phyloP scores from a whole-genome alignment of 2,113 vertebrate genomes.

The Calypte anna region DNA sequence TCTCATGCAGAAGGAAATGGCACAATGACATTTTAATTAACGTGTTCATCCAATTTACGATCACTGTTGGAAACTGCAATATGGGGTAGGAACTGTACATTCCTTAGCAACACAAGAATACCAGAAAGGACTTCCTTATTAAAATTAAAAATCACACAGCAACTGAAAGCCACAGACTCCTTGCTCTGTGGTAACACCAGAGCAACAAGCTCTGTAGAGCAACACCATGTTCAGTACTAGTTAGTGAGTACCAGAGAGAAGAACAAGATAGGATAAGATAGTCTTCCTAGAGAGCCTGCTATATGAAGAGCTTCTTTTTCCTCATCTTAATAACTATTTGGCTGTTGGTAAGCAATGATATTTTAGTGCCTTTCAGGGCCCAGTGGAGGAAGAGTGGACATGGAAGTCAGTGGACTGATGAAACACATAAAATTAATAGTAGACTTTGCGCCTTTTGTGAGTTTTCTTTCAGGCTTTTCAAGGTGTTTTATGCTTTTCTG shows the following conservation, averaged over 20 bases:
- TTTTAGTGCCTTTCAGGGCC: neutral
- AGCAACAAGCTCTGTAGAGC: neutral
- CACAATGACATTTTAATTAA: constrained; percentile 68
- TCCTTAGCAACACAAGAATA: neutral
- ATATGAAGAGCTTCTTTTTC: neutral
- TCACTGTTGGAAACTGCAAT: neutral
- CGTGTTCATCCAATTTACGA: neutral
- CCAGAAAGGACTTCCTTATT: neutral
- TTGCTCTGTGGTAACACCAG: neutral
- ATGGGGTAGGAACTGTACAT: neutral
- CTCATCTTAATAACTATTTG: neutral
- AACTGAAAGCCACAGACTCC: neutral
- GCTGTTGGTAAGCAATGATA: neutral
- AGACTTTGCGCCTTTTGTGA: neutral
- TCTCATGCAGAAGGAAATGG: constrained; percentile 36
- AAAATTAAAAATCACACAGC: neutral
- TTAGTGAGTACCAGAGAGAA: neutral
- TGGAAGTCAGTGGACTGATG: neutral
- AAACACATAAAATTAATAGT: neutral
- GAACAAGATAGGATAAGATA: neutral
- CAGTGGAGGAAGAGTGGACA: neutral
- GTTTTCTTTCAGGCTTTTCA: neutral
- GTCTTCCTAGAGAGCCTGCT: neutral
- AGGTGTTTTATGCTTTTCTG: neutral
- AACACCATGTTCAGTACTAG: neutral